Evolutionary conservation across 1,140 invertebrate species (phyloP), one percentile per base, ranked within the genome.

Genomic region (Carposina sasakii): DNA sequence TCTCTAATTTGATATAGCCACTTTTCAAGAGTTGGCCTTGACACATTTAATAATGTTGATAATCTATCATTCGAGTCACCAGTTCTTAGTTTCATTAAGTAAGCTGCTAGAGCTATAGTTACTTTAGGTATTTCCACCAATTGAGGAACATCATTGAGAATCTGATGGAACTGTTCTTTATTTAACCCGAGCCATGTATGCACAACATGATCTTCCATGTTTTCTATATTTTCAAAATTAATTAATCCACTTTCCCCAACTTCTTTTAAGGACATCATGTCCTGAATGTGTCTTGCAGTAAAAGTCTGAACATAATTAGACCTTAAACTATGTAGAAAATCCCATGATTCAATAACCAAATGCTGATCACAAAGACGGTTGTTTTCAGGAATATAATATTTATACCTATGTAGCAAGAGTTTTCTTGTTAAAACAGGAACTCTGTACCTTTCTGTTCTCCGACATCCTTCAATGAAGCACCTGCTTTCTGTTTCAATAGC

Each of bases 321-420:
- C 21, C 41, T 57, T 19, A 52, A 48, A 40, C 49, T 48, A 30
- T 52, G 33, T 15, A 33, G 13, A 33, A 33, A 33, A 33, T 33
- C 31, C 31, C 31, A 33, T 33, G 31, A 8, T 33, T 42, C 45
- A 20, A 48, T 45, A 20, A 49, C 46, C 26, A 57, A 48, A 52
- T 57, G 50, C 15, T 33, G 31, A 33, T 33, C 31, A 33, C 31
- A 33, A 8, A 33, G 13, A 33, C 31, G 31, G 13, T 57, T 57
- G 26, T 53, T 57, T 47, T 47, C 46, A 13, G 55, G 55, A 1
- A 57, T 40, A 20, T 57, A 57, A 53, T 57, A n/a, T n/a, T n/a
- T n/a, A n/a, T n/a, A n/a, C n/a, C n/a, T n/a, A n/a, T n/a, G n/a
- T n/a, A n/a, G n/a, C n/a, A n/a, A n/a, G n/a, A n/a, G n/a, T n/a